phyloP scores from a whole-genome alignment of 2,113 vertebrate species.

The Galeopterus variegatus region DNA sequence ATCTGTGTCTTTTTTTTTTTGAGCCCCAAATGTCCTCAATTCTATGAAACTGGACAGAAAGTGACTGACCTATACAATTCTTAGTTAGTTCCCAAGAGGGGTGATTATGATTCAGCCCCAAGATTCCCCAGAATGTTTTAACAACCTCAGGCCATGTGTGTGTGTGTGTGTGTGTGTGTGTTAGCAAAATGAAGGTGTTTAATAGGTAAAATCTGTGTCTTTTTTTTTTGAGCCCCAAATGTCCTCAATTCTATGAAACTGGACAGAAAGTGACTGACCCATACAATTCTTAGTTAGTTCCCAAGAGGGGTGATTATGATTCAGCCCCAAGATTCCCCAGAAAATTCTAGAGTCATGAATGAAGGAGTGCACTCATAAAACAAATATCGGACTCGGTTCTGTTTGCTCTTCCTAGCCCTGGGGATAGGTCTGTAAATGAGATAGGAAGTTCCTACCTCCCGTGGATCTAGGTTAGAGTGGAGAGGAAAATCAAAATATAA shows the following conservation, averaged over 20 bases:
- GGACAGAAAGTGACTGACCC: not conserved
- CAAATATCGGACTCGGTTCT: not conserved
- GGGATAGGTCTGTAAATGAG: not conserved
- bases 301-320: not conserved
- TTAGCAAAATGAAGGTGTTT: not conserved
- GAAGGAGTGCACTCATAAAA: too few species aligned
- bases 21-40: not conserved
- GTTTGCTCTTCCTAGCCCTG: not conserved
- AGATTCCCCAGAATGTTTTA: too few species aligned
- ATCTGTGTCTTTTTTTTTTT: not conserved
- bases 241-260: not conserved
- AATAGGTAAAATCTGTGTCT: not conserved
- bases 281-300: not conserved
- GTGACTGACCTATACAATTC: not conserved
- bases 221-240: not conserved
- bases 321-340: not conserved
- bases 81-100: not conserved
- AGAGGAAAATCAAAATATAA: not conserved
- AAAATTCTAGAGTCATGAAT: not conserved
- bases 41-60: not conserved
- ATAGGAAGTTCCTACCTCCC: accelerated
- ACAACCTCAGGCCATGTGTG: not conserved
- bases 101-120: too few species aligned
- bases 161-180: not conserved
- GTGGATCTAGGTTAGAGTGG: not conserved